Evolutionary conservation across 1,140 invertebrate species (phyloP).

Genomic region (Bombus pascuorum): DNA sequence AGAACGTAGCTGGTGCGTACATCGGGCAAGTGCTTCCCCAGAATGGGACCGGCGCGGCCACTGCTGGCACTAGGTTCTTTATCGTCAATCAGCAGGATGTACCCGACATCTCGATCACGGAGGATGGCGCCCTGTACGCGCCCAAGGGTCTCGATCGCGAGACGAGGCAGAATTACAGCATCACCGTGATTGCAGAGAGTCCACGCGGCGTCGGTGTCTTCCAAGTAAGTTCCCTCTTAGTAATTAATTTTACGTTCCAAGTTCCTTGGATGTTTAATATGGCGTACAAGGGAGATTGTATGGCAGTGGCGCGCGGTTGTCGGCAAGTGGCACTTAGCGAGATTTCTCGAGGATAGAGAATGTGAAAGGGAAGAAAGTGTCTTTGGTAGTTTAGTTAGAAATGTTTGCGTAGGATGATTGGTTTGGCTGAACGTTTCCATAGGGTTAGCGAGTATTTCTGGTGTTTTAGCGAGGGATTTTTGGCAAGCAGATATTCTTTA

Average conservation of each 20-base stretch:
- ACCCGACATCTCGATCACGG: slow-evolving; percentile 88
- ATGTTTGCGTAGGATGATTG: too few species aligned
- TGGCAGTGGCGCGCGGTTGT: neutral
- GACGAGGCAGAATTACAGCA: slow-evolving; percentile 87
- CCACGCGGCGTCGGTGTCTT: slow-evolving; percentile 88
- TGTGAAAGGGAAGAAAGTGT: neutral
- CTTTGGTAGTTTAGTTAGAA: neutral
- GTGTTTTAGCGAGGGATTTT: too few species aligned
- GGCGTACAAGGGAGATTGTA: neutral
- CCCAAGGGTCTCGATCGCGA: slow-evolving; percentile 90
- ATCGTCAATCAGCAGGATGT: slow-evolving; percentile 92
- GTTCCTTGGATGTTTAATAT: neutral
- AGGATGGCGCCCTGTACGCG: slow-evolving; percentile 91
- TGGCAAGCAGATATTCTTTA: too few species aligned
- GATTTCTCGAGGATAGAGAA: neutral
- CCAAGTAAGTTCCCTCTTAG: slow-evolving; percentile 80
- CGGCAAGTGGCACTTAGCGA: neutral
- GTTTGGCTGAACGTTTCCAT: too few species aligned
- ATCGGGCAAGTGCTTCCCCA: slow-evolving; percentile 89
- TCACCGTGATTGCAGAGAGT: slow-evolving; percentile 91
- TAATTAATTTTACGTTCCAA: neutral
- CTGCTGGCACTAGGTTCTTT: slow-evolving; percentile 84
- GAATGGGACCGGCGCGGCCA: slow-evolving; percentile 81
- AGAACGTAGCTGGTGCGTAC: slow-evolving; percentile 89
- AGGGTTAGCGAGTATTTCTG: too few species aligned